phyloP scores from a whole-genome alignment of 2,888 invertebrate species.

The Germaria angustata region DNA sequence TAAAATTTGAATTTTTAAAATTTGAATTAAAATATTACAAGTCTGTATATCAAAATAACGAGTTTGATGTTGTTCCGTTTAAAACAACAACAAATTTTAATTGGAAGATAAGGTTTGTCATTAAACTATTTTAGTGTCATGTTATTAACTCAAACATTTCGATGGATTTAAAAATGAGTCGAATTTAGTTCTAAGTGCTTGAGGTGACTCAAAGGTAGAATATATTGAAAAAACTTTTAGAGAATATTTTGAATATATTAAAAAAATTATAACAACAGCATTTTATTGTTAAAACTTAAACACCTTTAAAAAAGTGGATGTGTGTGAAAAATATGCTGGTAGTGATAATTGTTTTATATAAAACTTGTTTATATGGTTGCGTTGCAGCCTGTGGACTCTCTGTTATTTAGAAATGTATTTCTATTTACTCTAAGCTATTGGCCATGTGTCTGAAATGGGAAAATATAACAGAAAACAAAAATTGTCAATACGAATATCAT shows the following conservation, averaged over 20 bases:
- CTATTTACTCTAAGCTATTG: conserved; percentile 9
- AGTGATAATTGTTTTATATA: neutral
- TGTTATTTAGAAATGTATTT: neutral
- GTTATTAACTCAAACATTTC: too few species aligned
- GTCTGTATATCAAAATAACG: too few species aligned
- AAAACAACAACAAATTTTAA: too few species aligned
- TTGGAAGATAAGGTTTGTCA: too few species aligned
- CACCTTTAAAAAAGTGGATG: neutral
- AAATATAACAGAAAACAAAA: neutral
- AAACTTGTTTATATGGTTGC: neutral
- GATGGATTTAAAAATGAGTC: too few species aligned
- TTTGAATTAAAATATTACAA: too few species aligned
- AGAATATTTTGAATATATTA: too few species aligned
- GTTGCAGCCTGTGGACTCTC: conserved; percentile 2
- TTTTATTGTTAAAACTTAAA: neutral
- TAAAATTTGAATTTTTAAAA: too few species aligned
- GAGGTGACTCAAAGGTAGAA: neutral
- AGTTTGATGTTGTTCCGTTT: too few species aligned
- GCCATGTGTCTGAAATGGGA: conserved; percentile 14
- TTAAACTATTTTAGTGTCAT: too few species aligned
- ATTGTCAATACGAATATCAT: conserved; percentile 6
- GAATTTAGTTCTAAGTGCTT: neutral
- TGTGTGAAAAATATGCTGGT: too few species aligned
- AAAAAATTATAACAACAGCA: neutral
- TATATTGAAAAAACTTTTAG: neutral